Evolutionary conservation across 2,113 vertebrate genomes (phyloP).

Genomic region (Cepphus grylle): DNA sequence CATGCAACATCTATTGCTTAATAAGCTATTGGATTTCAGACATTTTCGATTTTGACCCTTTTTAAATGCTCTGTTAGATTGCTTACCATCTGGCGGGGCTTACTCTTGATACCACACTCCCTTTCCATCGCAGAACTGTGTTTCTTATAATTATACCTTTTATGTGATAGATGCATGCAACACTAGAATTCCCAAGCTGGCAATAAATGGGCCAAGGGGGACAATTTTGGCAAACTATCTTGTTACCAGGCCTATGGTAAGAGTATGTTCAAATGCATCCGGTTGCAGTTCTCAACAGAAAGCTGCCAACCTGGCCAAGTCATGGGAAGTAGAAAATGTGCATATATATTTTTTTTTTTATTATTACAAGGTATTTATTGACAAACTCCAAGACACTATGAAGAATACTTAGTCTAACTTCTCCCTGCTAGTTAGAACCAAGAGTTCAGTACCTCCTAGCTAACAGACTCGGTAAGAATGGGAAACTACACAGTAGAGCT

Average conservation of each 20-base stretch:
- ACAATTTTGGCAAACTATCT: background rate
- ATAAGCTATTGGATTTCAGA: background rate
- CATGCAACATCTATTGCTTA: background rate
- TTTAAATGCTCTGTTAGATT: conserved; percentile 16
- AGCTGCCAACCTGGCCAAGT: background rate
- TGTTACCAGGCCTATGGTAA: background rate
- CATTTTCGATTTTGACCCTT: conserved; percentile 26
- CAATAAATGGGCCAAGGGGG: background rate
- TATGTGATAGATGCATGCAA: background rate
- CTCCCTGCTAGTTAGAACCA: background rate
- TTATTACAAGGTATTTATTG: background rate
- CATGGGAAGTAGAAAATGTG: background rate
- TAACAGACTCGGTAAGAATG: background rate
- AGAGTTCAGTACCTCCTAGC: background rate
- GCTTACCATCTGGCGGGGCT: conserved; percentile 42
- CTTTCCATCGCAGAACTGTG: conserved; percentile 1
- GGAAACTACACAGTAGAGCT: background rate
- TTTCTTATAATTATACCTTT: conserved; percentile 42
- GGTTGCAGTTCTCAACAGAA: background rate
- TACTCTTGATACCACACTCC: conserved; percentile 15
- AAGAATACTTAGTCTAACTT: background rate
- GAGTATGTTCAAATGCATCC: background rate
- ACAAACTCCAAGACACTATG: background rate
- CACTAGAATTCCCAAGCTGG: conserved; percentile 7
- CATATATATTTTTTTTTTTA: background rate